These are phyloP conservation scores for Lasioglossum oenotherae DNA, from an alignment of 2,888 invertebrate genomes.

Conservation along the genomic window DNA sequence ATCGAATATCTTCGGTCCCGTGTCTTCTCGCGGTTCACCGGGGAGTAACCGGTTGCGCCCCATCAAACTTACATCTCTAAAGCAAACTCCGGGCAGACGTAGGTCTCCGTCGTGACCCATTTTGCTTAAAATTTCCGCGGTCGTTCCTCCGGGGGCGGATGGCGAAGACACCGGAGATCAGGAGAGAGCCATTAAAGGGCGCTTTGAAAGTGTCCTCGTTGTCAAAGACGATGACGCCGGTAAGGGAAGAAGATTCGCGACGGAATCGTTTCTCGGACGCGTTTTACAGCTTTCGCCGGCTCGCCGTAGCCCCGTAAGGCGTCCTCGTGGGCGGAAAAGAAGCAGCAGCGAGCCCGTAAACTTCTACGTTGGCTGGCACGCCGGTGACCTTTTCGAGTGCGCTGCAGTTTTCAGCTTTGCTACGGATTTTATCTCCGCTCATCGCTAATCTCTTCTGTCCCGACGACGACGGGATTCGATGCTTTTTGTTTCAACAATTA, in stretches of 20 bases:
- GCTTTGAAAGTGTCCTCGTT: constrained; percentile 7
- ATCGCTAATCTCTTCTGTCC: constrained; percentile 17
- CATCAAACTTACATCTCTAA: constrained; percentile 40
- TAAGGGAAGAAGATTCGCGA: constrained; percentile 42
- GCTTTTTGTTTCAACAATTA: neutral
- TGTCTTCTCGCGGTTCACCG: constrained; percentile 30
- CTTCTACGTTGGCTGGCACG: constrained; percentile 29
- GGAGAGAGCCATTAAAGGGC: constrained; percentile 35
- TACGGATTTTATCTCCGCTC: constrained; percentile 21
- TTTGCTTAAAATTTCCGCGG: constrained; percentile 28
- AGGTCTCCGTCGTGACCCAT: constrained; percentile 29
- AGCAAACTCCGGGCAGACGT: constrained; percentile 18
- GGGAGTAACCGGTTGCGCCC: constrained; percentile 6
- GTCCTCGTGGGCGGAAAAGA: constrained; percentile 47
- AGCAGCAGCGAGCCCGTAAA: constrained; percentile 48
- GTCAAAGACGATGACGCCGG: constrained; percentile 32
- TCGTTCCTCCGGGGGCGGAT: neutral
- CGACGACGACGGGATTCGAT: neutral
- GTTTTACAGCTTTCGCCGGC: constrained; percentile 34
- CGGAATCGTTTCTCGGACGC: constrained; percentile 41
- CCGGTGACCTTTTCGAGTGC: constrained; percentile 34
- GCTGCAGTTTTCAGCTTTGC: constrained; percentile 46
- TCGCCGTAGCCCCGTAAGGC: constrained; percentile 17
- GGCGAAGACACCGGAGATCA: constrained; percentile 25
- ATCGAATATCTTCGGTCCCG: constrained; percentile 38